Evolutionary conservation across 2,888 invertebrate genomes (phyloP), one percentile per base, ranked within the genome.

Genomic region (Malthinus seriepunctatus): DNA sequence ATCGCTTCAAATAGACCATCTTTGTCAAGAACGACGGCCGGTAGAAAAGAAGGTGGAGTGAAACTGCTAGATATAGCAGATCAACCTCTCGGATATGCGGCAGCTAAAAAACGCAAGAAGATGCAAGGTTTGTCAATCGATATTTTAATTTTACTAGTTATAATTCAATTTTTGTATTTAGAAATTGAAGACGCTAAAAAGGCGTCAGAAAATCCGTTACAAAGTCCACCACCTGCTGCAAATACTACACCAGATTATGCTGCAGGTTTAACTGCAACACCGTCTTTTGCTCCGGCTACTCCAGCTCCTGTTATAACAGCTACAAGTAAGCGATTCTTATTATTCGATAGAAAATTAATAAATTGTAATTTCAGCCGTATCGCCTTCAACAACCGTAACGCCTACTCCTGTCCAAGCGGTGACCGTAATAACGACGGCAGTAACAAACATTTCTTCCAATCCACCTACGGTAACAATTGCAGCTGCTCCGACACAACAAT

Each of bases 51-150:
- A 76, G 91, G 95, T 51, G 97, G 97, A 56, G 95, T 97, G 68
- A 97, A 97, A 80, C 81, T 97, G 46, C 81, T 97, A 35, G 97
- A 97, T 76, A 95, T 97, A 70, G 88, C 91, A 2, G 97, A 97
- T 74, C 94, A 95, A 74, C 97, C 97, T 0, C 78, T 93, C 32
- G 91, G 91, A 8, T 89, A 87, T 76, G 88, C 89, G 0, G 88
- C 88, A 3, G 93, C 93, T 10, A 96, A 96, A 76, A 91, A 95
- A 78, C 85, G 95, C 68, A 88, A 93, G 76, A 88, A 91, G 70
- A 88, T 90, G 79, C 88, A 90, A 69, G 90, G 89, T 89, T 10
- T 32, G n/a, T 23, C 5, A 5, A 8, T 35, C 8, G 44, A 35
- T 33, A 50, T 48, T n/a, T 49, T 11, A 6, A 12, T 38, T 49